Evolutionary conservation across 2,113 vertebrate species (phyloP).

Genomic region (Macrotis lagotis): DNA sequence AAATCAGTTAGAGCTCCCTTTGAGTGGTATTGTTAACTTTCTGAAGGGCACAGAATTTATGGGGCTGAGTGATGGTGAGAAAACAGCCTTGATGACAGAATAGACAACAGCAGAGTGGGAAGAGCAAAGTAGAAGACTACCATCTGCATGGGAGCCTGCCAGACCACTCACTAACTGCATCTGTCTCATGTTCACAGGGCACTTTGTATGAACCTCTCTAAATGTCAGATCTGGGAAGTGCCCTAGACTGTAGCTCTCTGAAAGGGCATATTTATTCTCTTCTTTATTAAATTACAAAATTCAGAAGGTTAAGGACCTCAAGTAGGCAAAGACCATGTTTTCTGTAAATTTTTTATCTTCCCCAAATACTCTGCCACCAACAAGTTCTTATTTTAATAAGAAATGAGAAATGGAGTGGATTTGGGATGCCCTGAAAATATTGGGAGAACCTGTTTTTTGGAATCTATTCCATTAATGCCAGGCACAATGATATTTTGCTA

Average conservation of each 20-base stretch:
- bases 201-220: neutral
- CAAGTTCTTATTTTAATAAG: no score
- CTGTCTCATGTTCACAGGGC: neutral
- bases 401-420: neutral
- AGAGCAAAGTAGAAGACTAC: conserved; percentile 44
- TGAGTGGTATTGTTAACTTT: conserved; percentile 9
- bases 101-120: conserved; percentile 12
- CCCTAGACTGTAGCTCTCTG: neutral
- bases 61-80: conserved; percentile 16
- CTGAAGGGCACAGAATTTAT: conserved; percentile 13
- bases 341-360: neutral
- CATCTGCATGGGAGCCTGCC: conserved; percentile 51
- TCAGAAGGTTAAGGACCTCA: neutral
- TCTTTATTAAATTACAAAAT: neutral
- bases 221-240: neutral
- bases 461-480: neutral
- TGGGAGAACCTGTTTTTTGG: neutral
- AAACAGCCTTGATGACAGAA: conserved; percentile 40
- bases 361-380: neutral
- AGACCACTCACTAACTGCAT: conserved; percentile 12
- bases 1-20: neutral
- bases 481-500: neutral
- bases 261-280: neutral
- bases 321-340: neutral
- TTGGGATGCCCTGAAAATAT: neutral